Base-by-base conservation (phyloP, 2,113 vertebrate species). In the Poicephalus gulielmi region DNA sequence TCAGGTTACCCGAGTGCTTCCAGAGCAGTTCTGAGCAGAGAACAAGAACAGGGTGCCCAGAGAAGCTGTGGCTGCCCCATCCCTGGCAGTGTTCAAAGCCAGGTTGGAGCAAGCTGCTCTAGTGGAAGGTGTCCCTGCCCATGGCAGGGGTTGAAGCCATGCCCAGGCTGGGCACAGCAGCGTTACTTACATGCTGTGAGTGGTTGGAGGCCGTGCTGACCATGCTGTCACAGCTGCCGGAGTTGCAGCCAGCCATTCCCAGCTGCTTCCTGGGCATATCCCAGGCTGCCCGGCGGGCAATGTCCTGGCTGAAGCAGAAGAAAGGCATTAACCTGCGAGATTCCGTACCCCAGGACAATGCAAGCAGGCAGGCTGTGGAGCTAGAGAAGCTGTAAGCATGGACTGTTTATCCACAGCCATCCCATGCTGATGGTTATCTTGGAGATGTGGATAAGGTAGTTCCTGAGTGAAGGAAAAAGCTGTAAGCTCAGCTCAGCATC, bases 241-340 rank as follows among this genome's bases (percentile, higher is more conserved):
- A 96, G 92, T 98, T 98, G 64, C 97, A 92, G 92, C 97, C 97
- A 79, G 95, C 88, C 96, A 96, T 98, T 50, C 97, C 98, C 89
- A 98, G 98, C 82, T 98, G 98, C 77, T 98, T 98, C 97, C 97
- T 98, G 3, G 98, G 99, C 99, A 99, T 99, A 49, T 59, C 95
- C 41, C 39, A 23, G 81, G 39, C 64, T 74, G 91, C 81, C 11
- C 35, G 4, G 7, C 44, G 44, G 62, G 20, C 23, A 28, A 33
- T 2, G 2, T 35, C 64, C 89, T 2, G 0, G 70, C 94, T 97
- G 87, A 20, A 87, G 67, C 7, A 9, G 77, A 57, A 95, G 92
- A 91, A 55, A 90, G 76, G 64, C 0, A 5, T 88, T 92, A 41
- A 67, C 30, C 17, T 44, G 66, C 0, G 27, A n/a, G 43, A 15